phyloP scores from a whole-genome alignment of 2,888 invertebrate genomes.

The Luperina nickerlii region DNA sequence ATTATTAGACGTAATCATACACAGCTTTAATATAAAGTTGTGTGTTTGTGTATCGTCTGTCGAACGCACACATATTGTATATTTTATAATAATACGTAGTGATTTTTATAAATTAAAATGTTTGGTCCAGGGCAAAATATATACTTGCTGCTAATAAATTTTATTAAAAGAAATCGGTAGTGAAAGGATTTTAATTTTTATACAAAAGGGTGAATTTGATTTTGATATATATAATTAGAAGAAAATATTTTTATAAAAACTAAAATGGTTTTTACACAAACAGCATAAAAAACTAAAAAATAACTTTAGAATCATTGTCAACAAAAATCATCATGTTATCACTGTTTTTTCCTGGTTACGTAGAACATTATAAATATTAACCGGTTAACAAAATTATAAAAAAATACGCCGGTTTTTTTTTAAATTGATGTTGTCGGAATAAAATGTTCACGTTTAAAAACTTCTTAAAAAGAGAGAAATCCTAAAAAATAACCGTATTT shows the following conservation, averaged over 20 bases:
- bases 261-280: slow-evolving; percentile 26
- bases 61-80: slow-evolving; percentile 68
- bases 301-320: slow-evolving; percentile 5
- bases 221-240: slow-evolving; percentile 43
- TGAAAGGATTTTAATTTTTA: slow-evolving; percentile 16
- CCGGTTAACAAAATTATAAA: slow-evolving; percentile 19
- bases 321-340: slow-evolving; percentile 1
- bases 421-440: slow-evolving; percentile 20
- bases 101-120: slow-evolving; percentile 55
- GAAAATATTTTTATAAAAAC: slow-evolving; percentile 61
- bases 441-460: slow-evolving; percentile 38
- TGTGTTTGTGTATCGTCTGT: slow-evolving; percentile 66
- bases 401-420: not conserved
- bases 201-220: slow-evolving; percentile 11
- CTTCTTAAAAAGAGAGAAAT: slow-evolving; percentile 1
- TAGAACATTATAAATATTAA: slow-evolving; percentile 5
- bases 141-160: slow-evolving; percentile 54
- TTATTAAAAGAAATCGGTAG: slow-evolving; percentile 36
- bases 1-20: slow-evolving; percentile 66
- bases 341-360: slow-evolving; percentile 25
- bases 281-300: slow-evolving; percentile 3
- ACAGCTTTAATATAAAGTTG: slow-evolving; percentile 68
- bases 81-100: slow-evolving; percentile 66
- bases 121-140: slow-evolving; percentile 66
- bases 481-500: slow-evolving; percentile 43